Conservation (phyloP, 2,888 invertebrate genomes). For the Idaea dimidiata region DNA sequence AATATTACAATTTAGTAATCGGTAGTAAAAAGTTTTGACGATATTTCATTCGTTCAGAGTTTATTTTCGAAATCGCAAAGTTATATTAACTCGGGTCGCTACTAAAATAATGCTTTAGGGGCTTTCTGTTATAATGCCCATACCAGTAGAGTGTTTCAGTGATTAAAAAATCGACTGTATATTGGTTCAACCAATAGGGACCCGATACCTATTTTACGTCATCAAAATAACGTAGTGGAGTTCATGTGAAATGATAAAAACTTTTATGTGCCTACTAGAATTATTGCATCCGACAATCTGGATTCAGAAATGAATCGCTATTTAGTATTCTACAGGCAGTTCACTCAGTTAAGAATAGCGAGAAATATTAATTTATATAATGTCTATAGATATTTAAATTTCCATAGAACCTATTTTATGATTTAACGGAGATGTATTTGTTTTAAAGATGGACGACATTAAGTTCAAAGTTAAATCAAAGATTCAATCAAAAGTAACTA, state of each 20-base stretch:
- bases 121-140: neutral
- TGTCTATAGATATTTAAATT: too few species aligned
- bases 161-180: neutral
- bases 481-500: too few species aligned
- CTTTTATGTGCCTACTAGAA: neutral
- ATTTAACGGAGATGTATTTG: too few species aligned
- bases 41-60: constrained; percentile 6
- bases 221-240: neutral
- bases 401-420: too few species aligned
- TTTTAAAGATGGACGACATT: too few species aligned
- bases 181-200: neutral
- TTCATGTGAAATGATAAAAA: neutral
- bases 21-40: constrained; percentile 38
- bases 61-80: constrained; percentile 8
- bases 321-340: neutral
- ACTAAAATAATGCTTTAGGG: neutral
- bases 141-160: neutral
- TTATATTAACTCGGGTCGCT: constrained; percentile 1
- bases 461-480: too few species aligned
- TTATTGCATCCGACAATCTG: neutral
- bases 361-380: neutral
- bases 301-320: neutral
- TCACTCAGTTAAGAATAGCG: neutral
- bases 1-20: constrained; percentile 56
- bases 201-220: neutral